These are phyloP conservation scores for Charina bottae DNA, from an alignment of 2,113 vertebrate species.

Conservation along the genomic window DNA sequence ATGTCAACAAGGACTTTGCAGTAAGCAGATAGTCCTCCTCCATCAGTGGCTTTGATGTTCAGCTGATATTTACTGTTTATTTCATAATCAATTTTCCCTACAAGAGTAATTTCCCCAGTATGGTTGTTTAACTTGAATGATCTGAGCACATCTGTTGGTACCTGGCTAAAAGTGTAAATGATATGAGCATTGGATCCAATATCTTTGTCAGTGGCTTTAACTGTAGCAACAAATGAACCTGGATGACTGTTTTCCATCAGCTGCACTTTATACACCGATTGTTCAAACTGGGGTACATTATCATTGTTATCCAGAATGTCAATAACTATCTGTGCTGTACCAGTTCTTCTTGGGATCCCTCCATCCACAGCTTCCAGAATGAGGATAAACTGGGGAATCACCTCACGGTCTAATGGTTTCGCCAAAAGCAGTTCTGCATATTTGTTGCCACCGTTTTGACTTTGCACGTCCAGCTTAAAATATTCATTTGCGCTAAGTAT, in stretches of 20 bases:
- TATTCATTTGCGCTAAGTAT: not conserved
- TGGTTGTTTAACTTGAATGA: not conserved
- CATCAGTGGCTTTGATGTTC: constrained; percentile 8
- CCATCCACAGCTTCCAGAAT: constrained; percentile 7
- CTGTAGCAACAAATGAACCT: not conserved
- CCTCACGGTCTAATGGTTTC: constrained; percentile 3
- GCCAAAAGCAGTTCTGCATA: constrained; percentile 2
- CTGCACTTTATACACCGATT: not conserved
- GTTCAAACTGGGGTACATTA: not conserved
- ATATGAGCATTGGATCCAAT: not conserved
- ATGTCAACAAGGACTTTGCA: constrained; percentile 72
- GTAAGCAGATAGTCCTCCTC: constrained; percentile 4
- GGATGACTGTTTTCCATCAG: not conserved
- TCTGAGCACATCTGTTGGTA: not conserved
- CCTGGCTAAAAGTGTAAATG: not conserved
- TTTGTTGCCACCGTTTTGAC: not conserved
- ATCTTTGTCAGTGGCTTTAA: constrained; percentile 2
- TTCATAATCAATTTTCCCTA: constrained; percentile 4
- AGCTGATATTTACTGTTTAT: not conserved
- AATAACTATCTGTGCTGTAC: constrained; percentile 15
- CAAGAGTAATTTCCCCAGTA: not conserved
- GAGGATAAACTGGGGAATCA: not conserved
- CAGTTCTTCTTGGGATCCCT: constrained; percentile 12
- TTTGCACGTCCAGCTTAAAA: constrained; percentile 12
- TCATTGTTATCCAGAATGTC: constrained; percentile 13